Percentiles rank a stretch among this genome's conserved stretches.
Conservation (phyloP, 2,113 vertebrate species). For the Shinisaurus crocodilurus region DNA sequence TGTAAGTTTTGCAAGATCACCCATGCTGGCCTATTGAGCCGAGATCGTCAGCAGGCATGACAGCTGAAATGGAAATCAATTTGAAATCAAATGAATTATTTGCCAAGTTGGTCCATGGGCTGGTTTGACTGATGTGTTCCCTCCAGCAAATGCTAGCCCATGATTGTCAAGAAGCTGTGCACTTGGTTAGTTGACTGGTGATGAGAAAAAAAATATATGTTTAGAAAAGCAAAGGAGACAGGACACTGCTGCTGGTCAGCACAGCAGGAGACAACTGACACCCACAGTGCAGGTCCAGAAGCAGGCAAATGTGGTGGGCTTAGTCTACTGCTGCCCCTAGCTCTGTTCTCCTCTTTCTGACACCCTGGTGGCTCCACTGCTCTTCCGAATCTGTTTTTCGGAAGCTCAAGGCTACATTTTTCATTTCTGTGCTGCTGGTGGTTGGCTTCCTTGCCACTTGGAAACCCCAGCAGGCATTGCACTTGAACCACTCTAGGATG, state of each 20-base stretch:
- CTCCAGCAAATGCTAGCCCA: constrained; percentile 21
- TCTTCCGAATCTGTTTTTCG: constrained; percentile 32
- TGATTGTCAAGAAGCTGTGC: constrained; percentile 30
- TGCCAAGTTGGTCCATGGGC: not conserved
- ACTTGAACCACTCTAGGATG: constrained; percentile 26
- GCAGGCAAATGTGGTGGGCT: constrained; percentile 38
- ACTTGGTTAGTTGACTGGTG: constrained; percentile 30
- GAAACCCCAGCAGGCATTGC: constrained; percentile 24
- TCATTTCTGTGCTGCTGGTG: constrained; percentile 24
- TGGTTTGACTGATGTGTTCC: constrained; percentile 20
- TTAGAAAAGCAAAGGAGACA: constrained; percentile 33
- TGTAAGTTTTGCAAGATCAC: not conserved
- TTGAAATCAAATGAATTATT: constrained; percentile 24
- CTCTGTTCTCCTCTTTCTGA: constrained; percentile 34
- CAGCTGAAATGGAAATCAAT: not conserved
- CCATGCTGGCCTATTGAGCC: not conserved
- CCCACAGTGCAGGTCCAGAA: constrained; percentile 36
- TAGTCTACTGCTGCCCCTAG: constrained; percentile 28
- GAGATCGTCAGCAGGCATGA: not conserved
- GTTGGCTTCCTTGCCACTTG: constrained; percentile 47
- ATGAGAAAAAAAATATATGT: constrained; percentile 27
- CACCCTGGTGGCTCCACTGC: constrained; percentile 32
- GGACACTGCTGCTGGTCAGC: constrained; percentile 28
- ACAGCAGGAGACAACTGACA: constrained; percentile 44
- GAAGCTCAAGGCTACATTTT: constrained; percentile 45